phyloP scores from a whole-genome alignment of 2,888 invertebrate species.

The Caenorhabditis afra region DNA sequence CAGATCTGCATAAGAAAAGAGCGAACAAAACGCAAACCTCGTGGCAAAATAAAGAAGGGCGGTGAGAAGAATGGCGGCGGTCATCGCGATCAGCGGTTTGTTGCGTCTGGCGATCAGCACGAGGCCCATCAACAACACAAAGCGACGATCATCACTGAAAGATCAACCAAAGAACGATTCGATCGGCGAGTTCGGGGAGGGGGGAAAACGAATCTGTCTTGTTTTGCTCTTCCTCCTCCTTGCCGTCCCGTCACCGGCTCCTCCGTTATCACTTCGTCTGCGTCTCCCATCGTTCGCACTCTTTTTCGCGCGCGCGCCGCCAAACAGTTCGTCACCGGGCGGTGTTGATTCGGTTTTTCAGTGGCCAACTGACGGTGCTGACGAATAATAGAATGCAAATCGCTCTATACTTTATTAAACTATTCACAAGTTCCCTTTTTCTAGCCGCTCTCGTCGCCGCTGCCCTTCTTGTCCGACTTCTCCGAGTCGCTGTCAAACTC shows the following conservation, averaged over 20 bases:
- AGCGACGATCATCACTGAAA: constrained; percentile 41
- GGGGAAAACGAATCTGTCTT: not conserved
- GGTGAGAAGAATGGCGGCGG: constrained; percentile 35
- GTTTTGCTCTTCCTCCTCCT: constrained; percentile 12
- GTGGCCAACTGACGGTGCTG: too few relatives aligned
- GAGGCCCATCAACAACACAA: constrained; percentile 43
- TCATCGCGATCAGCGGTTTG: constrained; percentile 54
- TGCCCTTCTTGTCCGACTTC: constrained; percentile 46
- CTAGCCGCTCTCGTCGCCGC: constrained; percentile 5
- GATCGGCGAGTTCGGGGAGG: not conserved
- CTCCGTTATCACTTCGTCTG: constrained; percentile 34
- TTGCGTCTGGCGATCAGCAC: constrained; percentile 46
- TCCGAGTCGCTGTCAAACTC: constrained; percentile 51
- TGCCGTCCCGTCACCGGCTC: too few relatives aligned
- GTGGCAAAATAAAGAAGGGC: constrained; percentile 35
- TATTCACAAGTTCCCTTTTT: not conserved
- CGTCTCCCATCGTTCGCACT: constrained; percentile 8
- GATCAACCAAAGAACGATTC: constrained; percentile 47
- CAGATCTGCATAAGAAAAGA: constrained; percentile 1
- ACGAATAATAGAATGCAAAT: too few relatives aligned
- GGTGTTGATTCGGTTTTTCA: not conserved
- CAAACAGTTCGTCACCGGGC: not conserved
- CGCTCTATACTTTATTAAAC: too few relatives aligned
- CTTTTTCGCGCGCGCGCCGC: not conserved
- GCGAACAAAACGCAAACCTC: constrained; percentile 24